Evolutionary conservation across 2,113 vertebrate genomes (phyloP).

Genomic region (Marmota flaviventris): DNA sequence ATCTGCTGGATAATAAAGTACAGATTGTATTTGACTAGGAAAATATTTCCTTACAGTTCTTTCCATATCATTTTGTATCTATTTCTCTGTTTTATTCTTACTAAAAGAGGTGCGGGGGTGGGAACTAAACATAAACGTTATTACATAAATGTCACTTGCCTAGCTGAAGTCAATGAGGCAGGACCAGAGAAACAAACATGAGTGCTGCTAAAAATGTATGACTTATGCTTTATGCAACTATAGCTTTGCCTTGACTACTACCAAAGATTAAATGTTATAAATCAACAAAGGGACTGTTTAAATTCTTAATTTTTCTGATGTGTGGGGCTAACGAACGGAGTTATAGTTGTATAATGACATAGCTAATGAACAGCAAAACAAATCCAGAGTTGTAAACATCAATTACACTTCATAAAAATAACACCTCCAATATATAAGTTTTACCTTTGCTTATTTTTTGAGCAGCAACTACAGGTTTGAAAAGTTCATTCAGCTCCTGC

Average conservation of each 20-base stretch:
- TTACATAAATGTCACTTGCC: background rate
- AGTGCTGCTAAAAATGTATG: background rate
- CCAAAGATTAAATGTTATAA: background rate
- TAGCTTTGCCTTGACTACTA: background rate
- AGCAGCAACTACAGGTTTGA: slow-evolving; percentile 97
- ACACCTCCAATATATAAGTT: background rate
- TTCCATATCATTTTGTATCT: background rate
- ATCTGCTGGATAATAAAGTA: background rate
- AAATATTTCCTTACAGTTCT: slow-evolving; percentile 18
- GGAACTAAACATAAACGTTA: background rate
- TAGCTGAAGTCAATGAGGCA: background rate
- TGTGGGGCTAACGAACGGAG: background rate
- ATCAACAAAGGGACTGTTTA: background rate
- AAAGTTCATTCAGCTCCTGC: slow-evolving; percentile 97
- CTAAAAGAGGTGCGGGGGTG: background rate
- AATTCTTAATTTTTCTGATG: background rate
- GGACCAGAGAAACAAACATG: slow-evolving; percentile 20
- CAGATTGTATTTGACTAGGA: background rate
- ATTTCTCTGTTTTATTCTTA: slow-evolving; percentile 49
- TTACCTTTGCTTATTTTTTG: slow-evolving; percentile 99
- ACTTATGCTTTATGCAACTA: background rate
- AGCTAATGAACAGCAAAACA: slow-evolving; percentile 9
- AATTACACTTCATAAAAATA: slow-evolving; percentile 50
- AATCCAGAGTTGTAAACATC: background rate
- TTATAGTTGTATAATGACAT: background rate